A percentile compares a stretch with the other conserved stretches of the same genome.
Evolutionary conservation across 2,888 invertebrate species (phyloP).

Genomic region (Dolichomitus sp.): DNA sequence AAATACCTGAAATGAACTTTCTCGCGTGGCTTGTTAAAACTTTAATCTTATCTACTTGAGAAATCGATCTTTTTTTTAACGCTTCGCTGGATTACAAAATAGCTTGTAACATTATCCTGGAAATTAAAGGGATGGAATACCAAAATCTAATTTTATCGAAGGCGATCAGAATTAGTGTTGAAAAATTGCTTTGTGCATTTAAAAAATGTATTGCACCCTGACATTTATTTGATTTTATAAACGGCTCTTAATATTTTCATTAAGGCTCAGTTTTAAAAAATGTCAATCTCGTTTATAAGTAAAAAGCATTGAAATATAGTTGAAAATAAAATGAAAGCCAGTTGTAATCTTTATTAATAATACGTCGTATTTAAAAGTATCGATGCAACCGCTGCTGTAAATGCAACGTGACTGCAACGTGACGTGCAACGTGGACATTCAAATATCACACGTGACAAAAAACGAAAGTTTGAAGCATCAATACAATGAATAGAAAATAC

Average conservation of each 20-base stretch:
- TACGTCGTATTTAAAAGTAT: neutral
- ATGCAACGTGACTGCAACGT: neutral
- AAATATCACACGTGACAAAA: neutral
- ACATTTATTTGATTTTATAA: too few relatives aligned
- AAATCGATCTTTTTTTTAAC: conserved; percentile 5
- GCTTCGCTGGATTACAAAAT: conserved; percentile 7
- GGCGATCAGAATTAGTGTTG: neutral
- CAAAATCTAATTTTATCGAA: neutral
- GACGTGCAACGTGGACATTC: neutral
- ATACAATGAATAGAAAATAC: too few relatives aligned
- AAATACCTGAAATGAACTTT: conserved; percentile 38
- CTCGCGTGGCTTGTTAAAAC: conserved; percentile 23
- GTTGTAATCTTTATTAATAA: neutral
- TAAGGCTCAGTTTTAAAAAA: too few relatives aligned
- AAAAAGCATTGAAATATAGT: too few relatives aligned
- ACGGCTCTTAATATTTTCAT: too few relatives aligned
- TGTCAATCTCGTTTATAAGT: too few relatives aligned
- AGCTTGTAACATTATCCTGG: neutral
- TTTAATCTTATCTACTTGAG: conserved; percentile 1
- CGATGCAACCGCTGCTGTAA: neutral
- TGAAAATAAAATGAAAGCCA: neutral
- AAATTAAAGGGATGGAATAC: neutral
- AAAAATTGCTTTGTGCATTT: neutral
- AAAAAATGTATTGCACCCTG: neutral
- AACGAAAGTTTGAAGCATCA: neutral